Conservation (phyloP, 2,113 vertebrate species). For the Platanista minor region DNA sequence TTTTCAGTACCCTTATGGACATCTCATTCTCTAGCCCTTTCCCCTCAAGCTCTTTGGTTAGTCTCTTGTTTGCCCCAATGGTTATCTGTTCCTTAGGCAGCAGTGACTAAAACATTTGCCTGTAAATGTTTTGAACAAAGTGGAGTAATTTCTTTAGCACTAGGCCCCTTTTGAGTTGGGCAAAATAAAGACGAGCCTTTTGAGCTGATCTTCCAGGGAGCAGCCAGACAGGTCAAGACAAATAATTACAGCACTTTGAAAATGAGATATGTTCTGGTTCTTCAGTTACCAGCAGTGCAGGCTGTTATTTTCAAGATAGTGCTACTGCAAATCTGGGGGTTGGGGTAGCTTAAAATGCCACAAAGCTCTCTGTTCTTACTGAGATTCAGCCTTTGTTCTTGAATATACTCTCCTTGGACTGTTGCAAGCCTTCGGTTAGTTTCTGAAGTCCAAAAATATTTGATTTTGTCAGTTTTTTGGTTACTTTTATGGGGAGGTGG, state of each 20-base stretch:
- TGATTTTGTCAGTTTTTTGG: not conserved
- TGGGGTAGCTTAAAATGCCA: not conserved
- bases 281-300: not conserved
- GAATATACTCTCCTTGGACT: not conserved
- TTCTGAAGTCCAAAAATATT: not conserved
- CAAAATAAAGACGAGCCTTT: not conserved
- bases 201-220: not conserved
- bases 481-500: not conserved
- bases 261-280: not conserved
- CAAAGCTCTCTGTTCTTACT: not conserved
- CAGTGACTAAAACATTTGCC: conserved; percentile 6
- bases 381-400: not conserved
- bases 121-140: not conserved
- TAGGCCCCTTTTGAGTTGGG: not conserved
- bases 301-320: not conserved
- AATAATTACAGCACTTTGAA: not conserved
- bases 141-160: not conserved
- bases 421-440: not conserved
- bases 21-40: not conserved
- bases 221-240: not conserved
- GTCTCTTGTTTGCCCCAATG: not conserved
- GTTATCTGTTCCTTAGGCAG: not conserved
- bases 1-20: not conserved
- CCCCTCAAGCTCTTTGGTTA: not conserved
- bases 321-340: not conserved